Conservation (phyloP, 2,888 invertebrate genomes). For the Halictus quadricinctus region DNA sequence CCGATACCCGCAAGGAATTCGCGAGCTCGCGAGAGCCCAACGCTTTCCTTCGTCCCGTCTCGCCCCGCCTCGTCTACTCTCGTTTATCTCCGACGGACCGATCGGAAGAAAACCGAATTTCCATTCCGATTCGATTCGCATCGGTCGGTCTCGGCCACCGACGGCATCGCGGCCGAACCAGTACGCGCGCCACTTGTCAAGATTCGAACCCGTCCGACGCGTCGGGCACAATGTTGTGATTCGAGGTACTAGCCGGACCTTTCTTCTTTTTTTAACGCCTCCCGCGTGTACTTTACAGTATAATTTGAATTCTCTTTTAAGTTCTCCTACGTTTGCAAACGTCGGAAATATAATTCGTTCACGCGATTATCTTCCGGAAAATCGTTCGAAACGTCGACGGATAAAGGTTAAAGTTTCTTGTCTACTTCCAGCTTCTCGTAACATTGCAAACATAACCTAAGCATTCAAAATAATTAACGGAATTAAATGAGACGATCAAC, state of each 20-base stretch:
- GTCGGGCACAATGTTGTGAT: neutral
- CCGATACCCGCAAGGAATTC: conserved; percentile 6
- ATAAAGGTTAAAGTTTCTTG: neutral
- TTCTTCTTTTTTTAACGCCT: no score
- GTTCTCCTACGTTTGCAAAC: neutral
- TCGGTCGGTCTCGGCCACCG: neutral
- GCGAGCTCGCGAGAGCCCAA: neutral
- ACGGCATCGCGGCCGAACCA: neutral
- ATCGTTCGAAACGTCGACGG: no score
- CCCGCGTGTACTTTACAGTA: neutral
- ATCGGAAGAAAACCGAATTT: neutral
- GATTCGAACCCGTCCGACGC: neutral
- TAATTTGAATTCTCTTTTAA: neutral
- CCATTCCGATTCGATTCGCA: neutral
- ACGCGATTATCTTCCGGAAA: neutral
- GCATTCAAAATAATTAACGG: neutral
- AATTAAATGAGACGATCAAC: neutral
- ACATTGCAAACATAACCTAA: neutral
- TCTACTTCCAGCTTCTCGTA: neutral
- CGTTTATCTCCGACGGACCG: neutral
- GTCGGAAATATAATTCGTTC: neutral
- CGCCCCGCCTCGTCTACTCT: neutral
- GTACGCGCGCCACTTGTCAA: neutral
- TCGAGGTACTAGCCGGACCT: neutral
- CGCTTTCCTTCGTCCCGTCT: neutral